Evolutionary conservation across 2,797 vertebrate genomes (phyloP).

Genomic region (Scolopax bukidnonensis): DNA sequence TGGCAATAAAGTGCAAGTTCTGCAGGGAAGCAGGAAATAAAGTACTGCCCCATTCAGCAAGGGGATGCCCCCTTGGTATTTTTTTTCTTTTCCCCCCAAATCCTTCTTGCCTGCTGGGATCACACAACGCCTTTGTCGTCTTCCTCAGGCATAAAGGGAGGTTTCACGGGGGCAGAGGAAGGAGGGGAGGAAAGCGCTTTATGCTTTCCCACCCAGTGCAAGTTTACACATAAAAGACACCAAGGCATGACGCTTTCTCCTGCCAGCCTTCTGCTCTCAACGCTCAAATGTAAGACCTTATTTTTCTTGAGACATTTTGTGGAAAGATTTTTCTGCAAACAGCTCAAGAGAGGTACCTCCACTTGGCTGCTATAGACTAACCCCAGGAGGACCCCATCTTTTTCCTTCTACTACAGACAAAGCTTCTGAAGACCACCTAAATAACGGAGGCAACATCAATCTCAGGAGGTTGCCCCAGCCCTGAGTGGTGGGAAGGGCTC

Average conservation of each 20-base stretch:
- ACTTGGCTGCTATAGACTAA: background rate
- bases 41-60: conserved; percentile 13
- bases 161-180: conserved; percentile 9
- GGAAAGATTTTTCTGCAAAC: background rate
- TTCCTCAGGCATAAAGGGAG: conserved; percentile 24
- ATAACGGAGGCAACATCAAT: background rate
- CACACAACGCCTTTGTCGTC: background rate
- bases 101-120: conserved; percentile 26
- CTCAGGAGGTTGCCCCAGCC: background rate
- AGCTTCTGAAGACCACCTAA: background rate
- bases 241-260: background rate
- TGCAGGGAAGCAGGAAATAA: conserved; percentile 55
- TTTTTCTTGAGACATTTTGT: background rate
- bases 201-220: background rate
- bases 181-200: background rate
- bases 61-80: background rate
- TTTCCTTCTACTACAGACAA: background rate
- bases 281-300: background rate
- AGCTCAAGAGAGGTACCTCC: background rate
- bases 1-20: conserved; percentile 22
- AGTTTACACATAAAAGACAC: background rate
- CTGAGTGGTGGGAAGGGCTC: background rate
- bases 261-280: background rate
- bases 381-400: background rate
- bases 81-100: background rate